Percentiles rank a stretch among this genome's conserved stretches.
Evolutionary conservation across 1,140 invertebrate species (phyloP).

Genomic region (Mercenaria mercenaria): DNA sequence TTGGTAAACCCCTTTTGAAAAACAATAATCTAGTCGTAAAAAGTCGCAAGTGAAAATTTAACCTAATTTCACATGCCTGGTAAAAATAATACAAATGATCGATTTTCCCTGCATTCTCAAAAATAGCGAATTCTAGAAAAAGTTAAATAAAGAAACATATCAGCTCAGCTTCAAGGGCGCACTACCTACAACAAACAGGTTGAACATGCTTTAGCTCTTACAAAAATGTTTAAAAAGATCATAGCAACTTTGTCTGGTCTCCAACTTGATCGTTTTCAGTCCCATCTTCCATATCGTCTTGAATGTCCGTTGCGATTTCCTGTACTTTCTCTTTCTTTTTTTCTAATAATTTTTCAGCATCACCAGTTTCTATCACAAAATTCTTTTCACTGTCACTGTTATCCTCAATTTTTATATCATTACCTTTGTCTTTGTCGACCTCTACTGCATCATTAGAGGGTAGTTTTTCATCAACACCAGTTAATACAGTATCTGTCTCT

Average conservation of each 20-base stretch:
- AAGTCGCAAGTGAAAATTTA: too few species aligned
- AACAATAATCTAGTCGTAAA: too few species aligned
- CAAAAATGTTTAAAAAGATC: not conserved
- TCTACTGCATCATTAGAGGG: not conserved
- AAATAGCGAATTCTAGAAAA: too few species aligned
- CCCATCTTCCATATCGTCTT: not conserved
- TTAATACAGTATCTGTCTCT: not conserved
- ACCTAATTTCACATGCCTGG: too few species aligned
- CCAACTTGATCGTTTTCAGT: not conserved
- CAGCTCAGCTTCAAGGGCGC: too few species aligned
- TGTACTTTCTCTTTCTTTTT: not conserved
- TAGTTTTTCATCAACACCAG: not conserved
- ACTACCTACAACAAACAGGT: too few species aligned
- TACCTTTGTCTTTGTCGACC: not conserved
- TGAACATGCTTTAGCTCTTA: too few species aligned
- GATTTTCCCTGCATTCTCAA: too few species aligned
- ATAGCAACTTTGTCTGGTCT: conserved; percentile 17
- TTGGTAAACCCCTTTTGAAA: too few species aligned
- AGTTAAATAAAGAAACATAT: too few species aligned
- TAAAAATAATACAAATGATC: too few species aligned
- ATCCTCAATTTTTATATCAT: not conserved
- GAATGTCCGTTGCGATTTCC: not conserved
- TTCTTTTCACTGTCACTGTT: not conserved
- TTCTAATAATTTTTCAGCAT: not conserved
- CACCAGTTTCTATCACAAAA: not conserved